These are phyloP conservation scores for Holothuria scabra DNA, from an alignment of 53 echinoderm and acorn worm genomes.

Conservation along the genomic window DNA sequence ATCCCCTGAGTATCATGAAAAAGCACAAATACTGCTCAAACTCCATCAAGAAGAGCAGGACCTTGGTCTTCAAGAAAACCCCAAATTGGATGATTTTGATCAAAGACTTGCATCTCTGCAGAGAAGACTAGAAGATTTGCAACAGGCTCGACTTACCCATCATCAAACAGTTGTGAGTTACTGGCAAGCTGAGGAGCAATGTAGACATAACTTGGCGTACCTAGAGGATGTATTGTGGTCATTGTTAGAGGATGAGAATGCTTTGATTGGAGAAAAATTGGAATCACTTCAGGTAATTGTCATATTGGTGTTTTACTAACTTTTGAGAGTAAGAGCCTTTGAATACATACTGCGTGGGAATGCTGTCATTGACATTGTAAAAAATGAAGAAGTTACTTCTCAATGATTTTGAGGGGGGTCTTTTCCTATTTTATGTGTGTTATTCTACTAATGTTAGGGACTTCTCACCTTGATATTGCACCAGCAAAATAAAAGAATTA, in stretches of 20 bases:
- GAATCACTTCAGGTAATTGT: neutral
- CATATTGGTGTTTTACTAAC: no score
- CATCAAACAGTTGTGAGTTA: conserved; percentile 18
- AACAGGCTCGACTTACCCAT: neutral
- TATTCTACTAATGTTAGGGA: no score
- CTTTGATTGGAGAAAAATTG: conserved; percentile 2
- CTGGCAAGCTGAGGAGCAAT: neutral
- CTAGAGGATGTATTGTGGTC: neutral
- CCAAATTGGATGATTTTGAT: conserved; percentile 5
- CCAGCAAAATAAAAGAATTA: no score
- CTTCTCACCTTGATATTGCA: no score
- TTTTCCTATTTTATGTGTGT: no score
- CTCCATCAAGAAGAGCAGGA: conserved; percentile 19
- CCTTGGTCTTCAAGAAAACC: conserved; percentile 18
- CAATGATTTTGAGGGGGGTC: no score
- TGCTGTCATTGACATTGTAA: no score
- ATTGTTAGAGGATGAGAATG: neutral
- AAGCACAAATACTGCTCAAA: neutral
- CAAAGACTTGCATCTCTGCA: neutral
- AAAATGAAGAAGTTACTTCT: no score
- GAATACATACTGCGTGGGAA: no score
- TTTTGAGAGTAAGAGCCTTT: no score
- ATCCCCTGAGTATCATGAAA: conserved; percentile 8
- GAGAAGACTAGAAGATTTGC: conserved; percentile 11
- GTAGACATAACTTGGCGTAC: neutral